Conservation (phyloP, 2,113 vertebrate genomes). For the Danio rerio region DNA sequence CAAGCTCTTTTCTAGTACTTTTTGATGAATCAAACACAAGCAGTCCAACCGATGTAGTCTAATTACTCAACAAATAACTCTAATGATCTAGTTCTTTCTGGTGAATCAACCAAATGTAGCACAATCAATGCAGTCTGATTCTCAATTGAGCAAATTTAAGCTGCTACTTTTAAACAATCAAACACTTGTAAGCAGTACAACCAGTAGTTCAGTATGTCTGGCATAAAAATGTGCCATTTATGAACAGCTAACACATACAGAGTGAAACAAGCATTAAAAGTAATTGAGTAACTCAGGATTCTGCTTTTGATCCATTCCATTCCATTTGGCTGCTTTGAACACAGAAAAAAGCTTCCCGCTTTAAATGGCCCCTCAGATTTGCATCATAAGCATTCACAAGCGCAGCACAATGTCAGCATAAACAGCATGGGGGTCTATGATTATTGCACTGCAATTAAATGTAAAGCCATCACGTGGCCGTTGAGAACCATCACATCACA, state of each 20-base stretch:
- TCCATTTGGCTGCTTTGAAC: background rate
- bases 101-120: too few relatives aligned
- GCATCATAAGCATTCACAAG: background rate
- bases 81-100: too few relatives aligned
- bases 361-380: background rate
- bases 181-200: too few relatives aligned
- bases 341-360: background rate
- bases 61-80: background rate
- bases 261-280: background rate
- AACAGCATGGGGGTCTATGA: slow-evolving; percentile 10
- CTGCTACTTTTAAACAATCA: too few relatives aligned
- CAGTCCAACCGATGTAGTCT: background rate
- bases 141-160: too few relatives aligned
- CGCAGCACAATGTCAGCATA: slow-evolving; percentile 7
- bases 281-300: background rate
- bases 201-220: too few relatives aligned
- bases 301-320: background rate
- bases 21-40: too few relatives aligned
- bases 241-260: too few relatives aligned
- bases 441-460: slow-evolving; percentile 38
- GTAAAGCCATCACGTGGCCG: background rate
- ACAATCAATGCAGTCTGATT: too few relatives aligned
- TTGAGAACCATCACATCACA: slow-evolving; percentile 22
- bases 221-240: too few relatives aligned
- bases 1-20: too few relatives aligned